These are phyloP conservation scores for Drosophila nigricruria DNA, from an alignment of 2,888 invertebrate genomes.

Conservation along the genomic window DNA sequence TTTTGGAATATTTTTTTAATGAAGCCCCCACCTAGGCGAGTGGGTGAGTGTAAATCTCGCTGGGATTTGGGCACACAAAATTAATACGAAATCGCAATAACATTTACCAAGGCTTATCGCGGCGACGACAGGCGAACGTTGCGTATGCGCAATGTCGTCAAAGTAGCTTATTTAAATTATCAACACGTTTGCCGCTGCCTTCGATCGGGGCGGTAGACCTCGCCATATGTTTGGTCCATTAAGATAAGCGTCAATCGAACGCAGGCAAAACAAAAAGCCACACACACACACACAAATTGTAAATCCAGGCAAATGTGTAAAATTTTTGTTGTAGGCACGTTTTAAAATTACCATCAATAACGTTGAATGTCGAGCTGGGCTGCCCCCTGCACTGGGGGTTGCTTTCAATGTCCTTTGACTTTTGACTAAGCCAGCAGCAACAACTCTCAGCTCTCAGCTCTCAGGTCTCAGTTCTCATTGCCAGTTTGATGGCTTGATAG, in stretches of 20 bases:
- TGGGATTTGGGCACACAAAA: slow-evolving; percentile 72
- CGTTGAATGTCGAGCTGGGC: slow-evolving; percentile 49
- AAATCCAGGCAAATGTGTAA: slow-evolving; percentile 81
- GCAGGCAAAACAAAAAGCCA: slow-evolving; percentile 55
- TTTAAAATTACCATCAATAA: slow-evolving; percentile 82
- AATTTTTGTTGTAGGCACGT: slow-evolving; percentile 77
- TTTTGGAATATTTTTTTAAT: slow-evolving; percentile 68
- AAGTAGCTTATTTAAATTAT: slow-evolving; percentile 82
- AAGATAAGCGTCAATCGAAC: slow-evolving; percentile 80
- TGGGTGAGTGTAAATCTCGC: slow-evolving; percentile 55
- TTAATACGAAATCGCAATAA: slow-evolving; percentile 76
- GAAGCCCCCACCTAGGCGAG: slow-evolving; percentile 30
- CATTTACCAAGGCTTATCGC: slow-evolving; percentile 77
- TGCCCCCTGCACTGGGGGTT: slow-evolving; percentile 11
- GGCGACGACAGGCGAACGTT: slow-evolving; percentile 65
- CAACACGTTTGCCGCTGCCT: slow-evolving; percentile 67
- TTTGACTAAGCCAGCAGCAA: slow-evolving; percentile 55
- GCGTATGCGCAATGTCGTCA: slow-evolving; percentile 78
- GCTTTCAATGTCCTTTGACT: slow-evolving; percentile 60
- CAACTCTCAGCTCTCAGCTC: slow-evolving; percentile 21
- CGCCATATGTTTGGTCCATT: slow-evolving; percentile 81
- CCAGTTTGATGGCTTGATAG: slow-evolving; percentile 78
- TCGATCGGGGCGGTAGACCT: slow-evolving; percentile 9
- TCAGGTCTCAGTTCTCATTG: slow-evolving; percentile 46
- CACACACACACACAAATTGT: slow-evolving; percentile 49